These are phyloP conservation scores for Eudasyphora cyanicolor DNA, from an alignment of 2,888 invertebrate genomes.

Conservation along the genomic window DNA sequence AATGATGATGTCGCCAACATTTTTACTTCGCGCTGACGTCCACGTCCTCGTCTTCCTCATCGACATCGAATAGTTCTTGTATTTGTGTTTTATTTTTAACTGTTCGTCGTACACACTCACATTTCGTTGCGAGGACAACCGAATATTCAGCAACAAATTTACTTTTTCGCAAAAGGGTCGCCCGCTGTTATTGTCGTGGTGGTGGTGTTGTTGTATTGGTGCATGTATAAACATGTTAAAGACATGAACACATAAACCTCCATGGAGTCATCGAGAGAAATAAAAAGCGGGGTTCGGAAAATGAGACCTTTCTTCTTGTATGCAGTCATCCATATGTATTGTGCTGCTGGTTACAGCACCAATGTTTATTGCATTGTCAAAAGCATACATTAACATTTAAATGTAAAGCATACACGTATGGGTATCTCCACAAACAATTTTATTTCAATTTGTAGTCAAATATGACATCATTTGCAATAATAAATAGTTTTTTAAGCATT, in stretches of 20 bases:
- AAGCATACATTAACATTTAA: slow-evolving; percentile 27
- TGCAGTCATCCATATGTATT: not conserved
- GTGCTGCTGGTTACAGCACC: slow-evolving; percentile 45
- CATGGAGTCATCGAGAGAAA: slow-evolving; percentile 14
- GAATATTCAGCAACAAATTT: slow-evolving; percentile 1
- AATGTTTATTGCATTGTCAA: slow-evolving; percentile 54
- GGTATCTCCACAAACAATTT: slow-evolving; percentile 42
- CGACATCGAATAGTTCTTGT: not conserved
- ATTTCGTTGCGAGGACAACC: not conserved
- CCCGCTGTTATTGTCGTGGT: slow-evolving; percentile 25
- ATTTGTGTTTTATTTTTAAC: not conserved
- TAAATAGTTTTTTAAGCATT: no score
- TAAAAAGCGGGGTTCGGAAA: not conserved
- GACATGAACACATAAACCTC: slow-evolving; percentile 29
- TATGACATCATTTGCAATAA: no score
- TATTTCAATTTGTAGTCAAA: not conserved
- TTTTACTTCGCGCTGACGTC: not conserved
- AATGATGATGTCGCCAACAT: slow-evolving; percentile 46
- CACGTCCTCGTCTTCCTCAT: not conserved
- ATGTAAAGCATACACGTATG: not conserved
- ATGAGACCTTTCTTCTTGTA: not conserved
- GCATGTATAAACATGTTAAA: slow-evolving; percentile 34
- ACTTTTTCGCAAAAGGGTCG: slow-evolving; percentile 16
- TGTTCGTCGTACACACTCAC: no score
- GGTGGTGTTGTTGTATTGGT: slow-evolving; percentile 10